Evolutionary conservation across 2,113 vertebrate species (phyloP).

Genomic region (Nematolebias whitei): DNA sequence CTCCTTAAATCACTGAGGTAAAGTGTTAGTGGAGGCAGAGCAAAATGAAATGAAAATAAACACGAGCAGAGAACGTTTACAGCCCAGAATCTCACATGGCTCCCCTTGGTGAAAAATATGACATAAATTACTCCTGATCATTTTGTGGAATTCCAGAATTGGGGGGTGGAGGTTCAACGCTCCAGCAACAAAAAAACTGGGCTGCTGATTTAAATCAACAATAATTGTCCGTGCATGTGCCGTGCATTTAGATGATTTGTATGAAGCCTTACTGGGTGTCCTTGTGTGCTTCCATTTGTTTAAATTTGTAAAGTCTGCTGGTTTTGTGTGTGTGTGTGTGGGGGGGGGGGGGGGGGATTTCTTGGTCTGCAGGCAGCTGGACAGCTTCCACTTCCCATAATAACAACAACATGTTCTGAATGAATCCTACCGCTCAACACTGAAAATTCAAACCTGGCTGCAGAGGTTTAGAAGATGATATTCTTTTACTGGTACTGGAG

Average conservation of each 20-base stretch:
- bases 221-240: constrained; percentile 59
- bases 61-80: constrained; percentile 72
- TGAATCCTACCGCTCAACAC: constrained; percentile 55
- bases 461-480: constrained; percentile 48
- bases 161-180: constrained; percentile 13
- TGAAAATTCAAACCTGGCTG: constrained; percentile 32
- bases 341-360: constrained; percentile 28
- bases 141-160: constrained; percentile 60
- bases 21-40: constrained; percentile 74
- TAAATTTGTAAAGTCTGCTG: constrained; percentile 30
- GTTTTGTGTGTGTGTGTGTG: constrained; percentile 26
- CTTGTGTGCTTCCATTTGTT: constrained; percentile 58
- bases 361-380: constrained; percentile 64
- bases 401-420: constrained; percentile 71
- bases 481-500: constrained; percentile 46
- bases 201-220: constrained; percentile 67
- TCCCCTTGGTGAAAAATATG: constrained; percentile 73
- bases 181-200: constrained; percentile 47
- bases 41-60: constrained; percentile 77
- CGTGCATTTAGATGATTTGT: constrained; percentile 40
- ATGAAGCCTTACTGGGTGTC: constrained; percentile 44
- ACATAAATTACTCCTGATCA: constrained; percentile 73
- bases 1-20: constrained; percentile 73
- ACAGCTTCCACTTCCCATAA: constrained; percentile 64
- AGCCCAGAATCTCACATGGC: constrained; percentile 71